Evolutionary conservation across 2,113 vertebrate genomes (phyloP), one percentile per base, ranked within the genome.

Genomic region (Enhydra lutris): DNA sequence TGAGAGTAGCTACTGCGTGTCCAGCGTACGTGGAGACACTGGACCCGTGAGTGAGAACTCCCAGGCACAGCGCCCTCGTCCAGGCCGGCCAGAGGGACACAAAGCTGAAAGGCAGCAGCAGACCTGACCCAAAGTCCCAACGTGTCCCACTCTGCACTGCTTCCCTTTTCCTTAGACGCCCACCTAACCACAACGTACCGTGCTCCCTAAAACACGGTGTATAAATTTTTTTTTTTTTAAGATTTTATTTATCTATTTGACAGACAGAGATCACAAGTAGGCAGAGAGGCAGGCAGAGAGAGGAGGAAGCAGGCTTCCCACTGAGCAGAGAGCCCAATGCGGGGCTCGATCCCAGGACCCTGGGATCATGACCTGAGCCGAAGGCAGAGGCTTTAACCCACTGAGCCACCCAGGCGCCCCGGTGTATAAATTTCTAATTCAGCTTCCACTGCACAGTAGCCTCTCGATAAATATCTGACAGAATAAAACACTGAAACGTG

Each of bases 41-140:
- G 1, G 14, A 18, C 4, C 13, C 31, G 18, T 1, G 3, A 26
- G 50, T 6, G 1, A 2, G 10, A 10, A 20, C 78, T 11, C 11
- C 0, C 0, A 0, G n/a, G 80, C 36, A 9, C 23, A 6, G 10
- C 2, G 36, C 5, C 1, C 71, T 1, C n/a, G 7, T 0, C 42
- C 0, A 14, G 21, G 42, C 42, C 0, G 0, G 34, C 1, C 1
- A 57, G 29, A n/a, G 21, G 0, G 2, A 45, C 14, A 31, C 12
- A 1, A 20, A 12, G 2, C 0, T 21, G 36, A 20, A 29, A 4
- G 15, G 36, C 9, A 0, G 39, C 6, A 1, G 14, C 0, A 1
- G 34, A 24, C 1, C 4, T 0, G 45, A 42, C 24, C 71, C 29
- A 0, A 29, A 13, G 57, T 7, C 10, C 80, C 61, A 0, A 2